These are phyloP conservation scores for Pseudomugil tenellus DNA, from an alignment of 2,797 vertebrate species.

Conservation along the genomic window DNA sequence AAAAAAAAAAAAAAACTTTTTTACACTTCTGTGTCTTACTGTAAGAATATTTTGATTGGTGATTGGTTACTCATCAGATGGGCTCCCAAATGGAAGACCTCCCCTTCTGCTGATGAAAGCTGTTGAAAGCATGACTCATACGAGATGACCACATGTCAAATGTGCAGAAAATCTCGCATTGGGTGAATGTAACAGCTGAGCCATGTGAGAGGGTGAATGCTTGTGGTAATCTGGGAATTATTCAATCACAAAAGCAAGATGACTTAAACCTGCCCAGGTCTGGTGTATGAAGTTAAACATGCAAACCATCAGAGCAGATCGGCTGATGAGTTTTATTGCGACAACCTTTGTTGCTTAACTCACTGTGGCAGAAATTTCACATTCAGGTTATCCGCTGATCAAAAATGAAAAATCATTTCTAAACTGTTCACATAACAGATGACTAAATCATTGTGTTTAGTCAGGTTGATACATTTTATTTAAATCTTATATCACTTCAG, in stretches of 20 bases:
- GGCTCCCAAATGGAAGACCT: slow-evolving; percentile 16
- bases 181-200: slow-evolving; percentile 30
- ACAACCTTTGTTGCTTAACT: neutral
- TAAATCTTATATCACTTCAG: neutral
- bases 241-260: slow-evolving; percentile 5
- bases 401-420: neutral
- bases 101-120: slow-evolving; percentile 33
- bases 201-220: slow-evolving; percentile 20
- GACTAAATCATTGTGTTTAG: neutral
- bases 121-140: slow-evolving; percentile 49
- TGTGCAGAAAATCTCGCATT: slow-evolving; percentile 9
- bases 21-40: neutral
- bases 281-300: neutral
- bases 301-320: neutral
- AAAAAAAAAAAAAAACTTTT: slow-evolving; percentile 1
- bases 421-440: neutral
- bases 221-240: slow-evolving; percentile 12
- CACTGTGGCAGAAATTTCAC: neutral
- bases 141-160: slow-evolving; percentile 33
- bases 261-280: neutral
- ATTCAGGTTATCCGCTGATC: neutral
- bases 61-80: slow-evolving; percentile 12
- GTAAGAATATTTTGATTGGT: neutral
- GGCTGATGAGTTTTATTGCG: slow-evolving; percentile 1
- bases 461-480: neutral